These are phyloP conservation scores for Lerema accius DNA, from an alignment of 1,140 invertebrate genomes.

Conservation along the genomic window DNA sequence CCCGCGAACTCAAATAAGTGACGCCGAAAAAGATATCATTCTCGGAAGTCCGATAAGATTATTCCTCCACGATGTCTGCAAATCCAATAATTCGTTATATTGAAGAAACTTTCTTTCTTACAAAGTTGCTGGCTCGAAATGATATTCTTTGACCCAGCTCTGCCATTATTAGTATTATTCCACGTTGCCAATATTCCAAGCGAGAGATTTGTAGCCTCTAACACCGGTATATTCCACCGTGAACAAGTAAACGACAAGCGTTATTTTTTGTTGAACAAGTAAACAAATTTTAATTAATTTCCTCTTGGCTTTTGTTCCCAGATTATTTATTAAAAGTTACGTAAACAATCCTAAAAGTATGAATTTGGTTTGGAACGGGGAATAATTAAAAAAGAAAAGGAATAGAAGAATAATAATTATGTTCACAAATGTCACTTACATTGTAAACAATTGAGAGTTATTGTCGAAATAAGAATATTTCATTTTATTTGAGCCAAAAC, in stretches of 20 bases:
- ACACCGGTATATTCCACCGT: slow-evolving; percentile 11
- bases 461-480: too few relatives aligned
- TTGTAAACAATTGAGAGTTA: too few relatives aligned
- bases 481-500: too few relatives aligned
- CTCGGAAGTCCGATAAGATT: slow-evolving; percentile 66
- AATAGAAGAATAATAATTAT: too few relatives aligned
- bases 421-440: too few relatives aligned
- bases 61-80: slow-evolving; percentile 63
- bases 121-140: slow-evolving; percentile 69
- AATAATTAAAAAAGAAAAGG: too few relatives aligned
- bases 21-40: slow-evolving; percentile 62
- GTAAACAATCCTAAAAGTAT: too few relatives aligned
- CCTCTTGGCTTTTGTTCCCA: not conserved
- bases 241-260: slow-evolving; percentile 1
- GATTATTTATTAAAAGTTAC: too few relatives aligned
- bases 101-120: slow-evolving; percentile 73
- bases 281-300: not conserved
- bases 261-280: not conserved
- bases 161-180: slow-evolving; percentile 73
- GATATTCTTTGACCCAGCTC: slow-evolving; percentile 71
- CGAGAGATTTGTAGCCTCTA: slow-evolving; percentile 40
- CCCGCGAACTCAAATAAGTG: slow-evolving; percentile 50
- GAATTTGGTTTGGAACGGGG: too few relatives aligned
- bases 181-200: slow-evolving; percentile 54
- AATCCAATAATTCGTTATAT: slow-evolving; percentile 80